Evolutionary conservation across 2,888 invertebrate species (phyloP).

Genomic region (Norana najaformis): DNA sequence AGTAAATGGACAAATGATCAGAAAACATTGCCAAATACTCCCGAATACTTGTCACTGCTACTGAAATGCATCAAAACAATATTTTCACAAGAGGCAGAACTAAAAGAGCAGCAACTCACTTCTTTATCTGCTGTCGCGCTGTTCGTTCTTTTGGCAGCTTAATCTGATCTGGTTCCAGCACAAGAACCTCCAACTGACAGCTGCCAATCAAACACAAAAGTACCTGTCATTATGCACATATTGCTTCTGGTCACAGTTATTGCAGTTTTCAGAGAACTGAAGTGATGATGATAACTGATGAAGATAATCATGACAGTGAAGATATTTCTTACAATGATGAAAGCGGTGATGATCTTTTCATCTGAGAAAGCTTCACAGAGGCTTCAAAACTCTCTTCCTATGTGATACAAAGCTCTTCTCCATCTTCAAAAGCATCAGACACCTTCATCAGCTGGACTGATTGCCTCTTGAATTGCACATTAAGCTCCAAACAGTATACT

Average conservation of each 20-base stretch:
- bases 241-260: neutral
- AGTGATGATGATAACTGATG: neutral
- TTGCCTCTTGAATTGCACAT: too few species aligned
- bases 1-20: neutral
- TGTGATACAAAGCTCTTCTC: too few species aligned
- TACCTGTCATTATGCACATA: neutral
- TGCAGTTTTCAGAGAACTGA: neutral
- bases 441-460: too few species aligned
- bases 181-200: neutral
- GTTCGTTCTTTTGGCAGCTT: conserved; percentile 8
- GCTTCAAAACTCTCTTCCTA: too few species aligned
- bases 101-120: neutral
- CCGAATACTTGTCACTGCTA: too few species aligned
- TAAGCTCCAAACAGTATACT: too few species aligned
- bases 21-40: too few species aligned
- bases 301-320: neutral
- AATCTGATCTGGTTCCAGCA: conserved; percentile 3
- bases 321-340: too few species aligned
- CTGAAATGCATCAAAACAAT: neutral
- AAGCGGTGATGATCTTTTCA: too few species aligned
- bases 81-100: neutral
- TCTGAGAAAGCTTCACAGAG: too few species aligned
- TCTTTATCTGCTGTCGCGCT: conserved; percentile 5
- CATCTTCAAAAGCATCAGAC: neutral
- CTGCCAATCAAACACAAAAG: conserved; percentile 16